phyloP scores from a whole-genome alignment of 2,888 invertebrate species.

The Apamea epomidion region DNA sequence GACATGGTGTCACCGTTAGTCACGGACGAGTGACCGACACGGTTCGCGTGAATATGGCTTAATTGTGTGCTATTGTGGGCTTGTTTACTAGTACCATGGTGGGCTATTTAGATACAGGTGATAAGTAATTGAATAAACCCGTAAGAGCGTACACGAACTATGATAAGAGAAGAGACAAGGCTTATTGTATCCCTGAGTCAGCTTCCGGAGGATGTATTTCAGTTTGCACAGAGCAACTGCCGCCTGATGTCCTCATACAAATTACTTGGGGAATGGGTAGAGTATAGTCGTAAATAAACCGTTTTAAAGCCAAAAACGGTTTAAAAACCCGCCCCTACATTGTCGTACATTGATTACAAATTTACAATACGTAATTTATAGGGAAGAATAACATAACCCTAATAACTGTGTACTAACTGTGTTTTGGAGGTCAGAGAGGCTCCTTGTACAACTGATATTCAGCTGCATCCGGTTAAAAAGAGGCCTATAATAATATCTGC shows the following conservation, averaged over 20 bases:
- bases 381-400: not conserved
- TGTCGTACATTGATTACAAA: too few species aligned
- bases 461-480: not conserved
- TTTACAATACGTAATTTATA: too few species aligned
- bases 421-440: too few species aligned
- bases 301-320: too few species aligned
- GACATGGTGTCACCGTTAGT: constrained; percentile 57
- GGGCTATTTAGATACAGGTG: constrained; percentile 16
- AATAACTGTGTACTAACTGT: not conserved
- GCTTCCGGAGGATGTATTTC: not conserved
- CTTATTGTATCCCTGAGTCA: not conserved
- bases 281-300: too few species aligned
- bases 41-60: constrained; percentile 27
- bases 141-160: constrained; percentile 11
- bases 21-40: constrained; percentile 42
- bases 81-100: constrained; percentile 30
- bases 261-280: not conserved
- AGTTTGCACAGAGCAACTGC: not conserved
- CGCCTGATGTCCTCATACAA: not conserved
- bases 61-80: constrained; percentile 31
- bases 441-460: too few species aligned
- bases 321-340: too few species aligned
- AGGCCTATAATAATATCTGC: too few species aligned
- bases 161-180: not conserved
- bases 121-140: constrained; percentile 34